These are phyloP conservation scores for Agrilus mali DNA, from an alignment of 2,888 invertebrate genomes.

Conservation along the genomic window DNA sequence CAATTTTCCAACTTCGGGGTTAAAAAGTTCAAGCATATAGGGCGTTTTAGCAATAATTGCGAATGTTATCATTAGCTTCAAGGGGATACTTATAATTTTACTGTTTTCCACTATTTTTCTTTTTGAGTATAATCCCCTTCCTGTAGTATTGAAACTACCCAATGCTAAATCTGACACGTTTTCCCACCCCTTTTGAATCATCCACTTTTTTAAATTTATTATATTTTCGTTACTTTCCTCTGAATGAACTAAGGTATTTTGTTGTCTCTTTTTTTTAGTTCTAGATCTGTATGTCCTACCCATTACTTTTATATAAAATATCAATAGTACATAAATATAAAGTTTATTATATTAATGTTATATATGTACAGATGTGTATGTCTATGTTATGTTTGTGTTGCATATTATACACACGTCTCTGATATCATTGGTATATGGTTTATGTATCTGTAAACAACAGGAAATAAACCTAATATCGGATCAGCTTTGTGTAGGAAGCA, in stretches of 20 bases:
- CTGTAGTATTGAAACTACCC: slow-evolving; percentile 51
- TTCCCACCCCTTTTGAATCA: slow-evolving; percentile 39
- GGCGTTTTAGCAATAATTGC: slow-evolving; percentile 32
- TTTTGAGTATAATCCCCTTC: slow-evolving; percentile 60
- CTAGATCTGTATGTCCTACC: slow-evolving; percentile 40
- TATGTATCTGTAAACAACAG: too few species aligned
- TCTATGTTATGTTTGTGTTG: too few species aligned
- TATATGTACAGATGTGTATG: too few species aligned
- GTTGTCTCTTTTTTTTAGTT: slow-evolving; percentile 9
- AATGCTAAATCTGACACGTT: slow-evolving; percentile 43
- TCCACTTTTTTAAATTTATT: slow-evolving; percentile 41
- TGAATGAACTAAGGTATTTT: too few species aligned
- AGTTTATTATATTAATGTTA: too few species aligned
- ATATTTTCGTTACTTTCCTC: slow-evolving; percentile 29
- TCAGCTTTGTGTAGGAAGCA: too few species aligned
- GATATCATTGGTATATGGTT: too few species aligned
- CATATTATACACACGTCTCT: too few species aligned
- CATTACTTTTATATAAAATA: slow-evolving; percentile 26
- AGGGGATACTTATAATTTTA: slow-evolving; percentile 46
- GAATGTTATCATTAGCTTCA: slow-evolving; percentile 45
- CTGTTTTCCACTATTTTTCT: slow-evolving; percentile 42
- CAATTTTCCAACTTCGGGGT: slow-evolving; percentile 23
- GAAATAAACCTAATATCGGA: too few species aligned
- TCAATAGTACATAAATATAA: too few species aligned
- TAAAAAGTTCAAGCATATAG: slow-evolving; percentile 13